Evolutionary conservation across 2,888 invertebrate species (phyloP), one percentile per base, ranked within the genome.

Genomic region (Thumatha senex): DNA sequence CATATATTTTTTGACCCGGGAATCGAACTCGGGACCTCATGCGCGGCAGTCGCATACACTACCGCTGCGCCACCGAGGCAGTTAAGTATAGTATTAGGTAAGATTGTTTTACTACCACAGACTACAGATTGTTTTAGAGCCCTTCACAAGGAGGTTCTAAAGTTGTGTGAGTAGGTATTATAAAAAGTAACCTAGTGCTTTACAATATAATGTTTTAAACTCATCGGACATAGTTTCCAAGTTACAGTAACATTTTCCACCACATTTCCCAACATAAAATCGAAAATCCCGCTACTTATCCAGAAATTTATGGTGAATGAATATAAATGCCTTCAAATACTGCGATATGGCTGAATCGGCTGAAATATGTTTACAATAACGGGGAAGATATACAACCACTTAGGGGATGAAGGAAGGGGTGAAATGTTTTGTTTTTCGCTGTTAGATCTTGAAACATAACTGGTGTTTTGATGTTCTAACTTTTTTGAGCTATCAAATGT

Each of bases 351-450:
- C 67, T 56, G 76, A 81, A 84, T 83, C 73, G 73, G 71, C 73
- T 86, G 82, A 86, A 83, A 86, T 86, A 86, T 86, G 85, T 83
- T 86, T 78, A 86, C 86, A 86, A 86, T 86, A 84, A 83, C 74
- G 69, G 58, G 64, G 57, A 63, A 72, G 74, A 80, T 78, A 75
- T 79, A 83, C 65, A 77, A 71, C 67, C 80, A 82, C 80, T 85
- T 85, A 79, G 62, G 72, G 78, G 74, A 82, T 82, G 76, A 77
- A 62, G 39, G 58, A 74, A 74, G 75, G 74, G 76, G 75, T 72
- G 67, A 58, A 40, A 61, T 65, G 55, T 60, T 53, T 56, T 57
- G 54, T 49, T 46, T 40, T 43, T 39, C 39, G 57, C 51, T 51
- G 64, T 57, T 48, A 40, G 56, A 54, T 51, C 38, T 53, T 51